Evolutionary conservation across 2,888 invertebrate species (phyloP), one percentile per base, ranked within the genome.

Genomic region (Heliconius cydno): DNA sequence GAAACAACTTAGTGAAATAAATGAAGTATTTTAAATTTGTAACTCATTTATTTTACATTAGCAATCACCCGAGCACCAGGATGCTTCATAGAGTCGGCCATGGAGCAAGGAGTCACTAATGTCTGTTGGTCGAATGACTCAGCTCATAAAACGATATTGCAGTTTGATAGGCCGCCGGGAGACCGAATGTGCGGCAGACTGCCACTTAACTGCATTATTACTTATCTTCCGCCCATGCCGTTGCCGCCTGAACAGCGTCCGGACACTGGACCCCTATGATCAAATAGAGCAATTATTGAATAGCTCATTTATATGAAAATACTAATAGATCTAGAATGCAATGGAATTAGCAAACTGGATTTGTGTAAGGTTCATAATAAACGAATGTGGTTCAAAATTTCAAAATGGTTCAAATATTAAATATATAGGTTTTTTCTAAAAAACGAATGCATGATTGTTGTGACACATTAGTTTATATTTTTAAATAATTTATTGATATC

Each of bases 71-170:
- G 72, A 82, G 82, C 81, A 75, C 78, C 63, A 80, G 81, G 79
- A 78, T 78, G 80, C 76, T 80, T 80, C 81, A 80, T 80, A 80
- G 78, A 81, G 81, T 78, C 78, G 77, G 65, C 71, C 79, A 77
- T 79, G 70, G 76, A 76, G 82, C 81, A 81, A 78, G 80, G 82
- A 83, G 82, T 82, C 79, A 82, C 83, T 85, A 85, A 85, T 85
- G 85, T 86, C 83, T 82, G 82, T 82, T 84, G 84, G 85, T 83
- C 86, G 86, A 87, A 88, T 90, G 88, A 90, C 87, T 87, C 85
- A 84, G 85, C 83, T 86, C 90, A 88, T 92, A 90, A 92, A 91
- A 89, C 84, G 87, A 89, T 89, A 91, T 88, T 89, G 90, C 90
- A 90, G 85, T 90, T 90, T 91, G 90, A 92, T 90, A 90, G 90